Percentiles rank a stretch among this genome's conserved stretches.
These are phyloP conservation scores for Fragum whitleyi DNA, from an alignment of 2,888 invertebrate species.

Conservation along the genomic window DNA sequence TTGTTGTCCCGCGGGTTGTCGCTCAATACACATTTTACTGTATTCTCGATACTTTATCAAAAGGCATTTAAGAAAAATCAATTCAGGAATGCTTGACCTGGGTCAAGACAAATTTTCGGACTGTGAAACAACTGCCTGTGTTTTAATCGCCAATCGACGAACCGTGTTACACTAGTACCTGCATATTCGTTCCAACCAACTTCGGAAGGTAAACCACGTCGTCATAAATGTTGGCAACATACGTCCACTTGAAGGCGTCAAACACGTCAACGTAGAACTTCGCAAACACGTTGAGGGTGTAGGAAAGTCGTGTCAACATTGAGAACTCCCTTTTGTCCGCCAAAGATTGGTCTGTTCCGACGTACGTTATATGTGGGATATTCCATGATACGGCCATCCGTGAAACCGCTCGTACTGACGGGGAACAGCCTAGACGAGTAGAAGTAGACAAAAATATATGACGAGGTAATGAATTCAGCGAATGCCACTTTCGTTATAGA, in stretches of 20 bases:
- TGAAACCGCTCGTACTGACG: conserved; percentile 61
- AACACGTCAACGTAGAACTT: conserved; percentile 56
- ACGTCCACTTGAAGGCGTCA: conserved; percentile 43
- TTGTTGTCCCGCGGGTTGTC: too few relatives aligned
- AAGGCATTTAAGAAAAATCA: too few relatives aligned
- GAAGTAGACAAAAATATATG: too few relatives aligned
- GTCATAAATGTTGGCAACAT: conserved; percentile 57
- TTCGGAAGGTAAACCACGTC: conserved; percentile 38
- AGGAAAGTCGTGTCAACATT: conserved; percentile 70
- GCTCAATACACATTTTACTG: too few relatives aligned
- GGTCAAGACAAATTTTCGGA: too few relatives aligned
- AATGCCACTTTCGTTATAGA: too few relatives aligned
- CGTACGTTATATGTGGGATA: conserved; percentile 69
- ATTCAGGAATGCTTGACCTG: too few relatives aligned
- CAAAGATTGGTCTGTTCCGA: conserved; percentile 64
- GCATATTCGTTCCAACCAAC: conserved; percentile 53
- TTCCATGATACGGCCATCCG: conserved; percentile 71
- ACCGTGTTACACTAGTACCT: too few relatives aligned
- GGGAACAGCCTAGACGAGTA: conserved; percentile 66
- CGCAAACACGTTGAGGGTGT: conserved; percentile 59
- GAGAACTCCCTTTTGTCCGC: conserved; percentile 69
- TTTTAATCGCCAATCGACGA: too few relatives aligned
- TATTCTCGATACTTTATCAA: too few relatives aligned
- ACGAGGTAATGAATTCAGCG: too few relatives aligned
- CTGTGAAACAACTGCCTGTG: too few relatives aligned